A percentile compares a stretch with the other conserved stretches of the same genome.
These are phyloP conservation scores for Drosophila sproati DNA, from an alignment of 1,140 invertebrate genomes.

Conservation along the genomic window DNA sequence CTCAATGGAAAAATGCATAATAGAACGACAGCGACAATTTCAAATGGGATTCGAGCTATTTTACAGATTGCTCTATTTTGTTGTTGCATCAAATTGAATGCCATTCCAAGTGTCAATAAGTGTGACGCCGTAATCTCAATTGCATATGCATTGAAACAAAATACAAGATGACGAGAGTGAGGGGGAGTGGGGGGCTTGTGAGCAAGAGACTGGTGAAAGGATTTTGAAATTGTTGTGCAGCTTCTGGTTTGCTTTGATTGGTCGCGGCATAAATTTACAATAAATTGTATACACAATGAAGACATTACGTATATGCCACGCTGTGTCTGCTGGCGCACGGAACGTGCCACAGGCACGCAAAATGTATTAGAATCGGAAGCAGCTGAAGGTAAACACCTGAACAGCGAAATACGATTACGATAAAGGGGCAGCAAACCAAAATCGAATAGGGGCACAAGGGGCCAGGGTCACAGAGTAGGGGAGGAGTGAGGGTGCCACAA, in stretches of 20 bases:
- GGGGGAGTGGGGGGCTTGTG: neutral
- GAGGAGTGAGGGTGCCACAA: conserved; percentile 8
- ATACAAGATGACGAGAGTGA: neutral
- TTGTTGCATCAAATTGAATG: conserved; percentile 48
- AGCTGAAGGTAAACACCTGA: conserved; percentile 77
- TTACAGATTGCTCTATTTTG: conserved; percentile 24
- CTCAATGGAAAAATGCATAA: conserved; percentile 14
- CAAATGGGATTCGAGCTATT: conserved; percentile 34
- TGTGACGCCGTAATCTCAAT: conserved; percentile 35
- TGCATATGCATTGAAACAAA: conserved; percentile 37
- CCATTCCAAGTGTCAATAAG: conserved; percentile 8
- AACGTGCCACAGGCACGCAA: conserved; percentile 57
- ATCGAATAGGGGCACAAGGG: conserved; percentile 5
- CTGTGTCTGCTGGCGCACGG: conserved; percentile 11
- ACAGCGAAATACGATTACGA: conserved; percentile 78
- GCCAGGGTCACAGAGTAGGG: neutral
- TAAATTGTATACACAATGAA: conserved; percentile 70
- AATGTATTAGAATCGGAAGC: conserved; percentile 81
- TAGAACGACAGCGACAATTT: conserved; percentile 18
- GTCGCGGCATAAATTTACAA: conserved; percentile 62
- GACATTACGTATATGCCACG: conserved; percentile 77
- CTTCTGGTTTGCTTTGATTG: conserved; percentile 51
- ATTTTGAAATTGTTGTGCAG: conserved; percentile 25
- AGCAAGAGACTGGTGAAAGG: neutral
- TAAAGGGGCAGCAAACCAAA: conserved; percentile 48